Conservation (phyloP, 2,888 invertebrate genomes). For the Athrips mouffetella region DNA sequence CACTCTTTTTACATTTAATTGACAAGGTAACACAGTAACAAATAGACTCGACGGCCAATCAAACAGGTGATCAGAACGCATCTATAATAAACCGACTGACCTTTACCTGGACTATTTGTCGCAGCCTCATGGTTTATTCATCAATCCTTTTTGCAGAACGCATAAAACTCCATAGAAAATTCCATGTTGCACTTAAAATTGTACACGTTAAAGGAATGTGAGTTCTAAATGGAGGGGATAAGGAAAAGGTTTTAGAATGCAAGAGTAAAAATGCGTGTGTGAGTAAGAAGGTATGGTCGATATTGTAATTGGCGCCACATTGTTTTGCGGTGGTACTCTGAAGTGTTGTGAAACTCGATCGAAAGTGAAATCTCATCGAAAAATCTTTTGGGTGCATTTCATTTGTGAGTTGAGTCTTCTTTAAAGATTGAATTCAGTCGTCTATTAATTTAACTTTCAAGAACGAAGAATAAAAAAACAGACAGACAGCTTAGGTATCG, state of each 20-base stretch:
- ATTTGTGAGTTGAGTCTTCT: no score
- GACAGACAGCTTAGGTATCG: no score
- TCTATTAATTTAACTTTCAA: no score
- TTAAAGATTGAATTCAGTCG: no score
- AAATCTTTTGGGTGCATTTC: not conserved
- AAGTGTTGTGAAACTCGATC: not conserved
- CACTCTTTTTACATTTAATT: conserved; percentile 12
- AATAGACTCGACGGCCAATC: conserved; percentile 41
- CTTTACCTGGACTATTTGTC: conserved; percentile 71
- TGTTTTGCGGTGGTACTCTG: conserved; percentile 31
- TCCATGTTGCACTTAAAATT: conserved; percentile 19
- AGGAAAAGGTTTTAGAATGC: conserved; percentile 14
- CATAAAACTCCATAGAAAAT: conserved; percentile 42
- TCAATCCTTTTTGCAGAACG: conserved; percentile 60
- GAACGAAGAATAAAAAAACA: no score
- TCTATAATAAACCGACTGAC: conserved; percentile 66
- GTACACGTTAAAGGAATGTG: conserved; percentile 18
- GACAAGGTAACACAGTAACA: conserved; percentile 17
- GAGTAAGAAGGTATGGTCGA: conserved; percentile 47
- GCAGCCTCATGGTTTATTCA: conserved; percentile 68
- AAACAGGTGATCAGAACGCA: conserved; percentile 55
- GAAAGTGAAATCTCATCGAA: not conserved
- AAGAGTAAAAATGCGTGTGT: conserved; percentile 26
- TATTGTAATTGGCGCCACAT: conserved; percentile 60
- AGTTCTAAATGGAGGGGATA: conserved; percentile 32